Conservation (phyloP, 2,888 invertebrate species). For the Drosophila lacicola region DNA sequence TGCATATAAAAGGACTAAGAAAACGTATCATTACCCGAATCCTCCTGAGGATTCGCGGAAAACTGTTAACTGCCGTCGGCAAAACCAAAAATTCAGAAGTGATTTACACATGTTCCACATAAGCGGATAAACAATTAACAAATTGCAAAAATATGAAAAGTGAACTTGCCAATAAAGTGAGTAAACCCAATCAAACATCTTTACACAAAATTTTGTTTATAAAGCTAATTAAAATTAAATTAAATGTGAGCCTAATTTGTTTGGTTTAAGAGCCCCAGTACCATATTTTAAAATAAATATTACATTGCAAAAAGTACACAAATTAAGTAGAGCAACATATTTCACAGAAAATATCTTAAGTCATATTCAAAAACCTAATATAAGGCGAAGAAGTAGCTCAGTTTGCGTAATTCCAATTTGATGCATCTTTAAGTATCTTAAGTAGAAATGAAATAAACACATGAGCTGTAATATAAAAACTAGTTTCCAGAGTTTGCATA, state of each 20-base stretch:
- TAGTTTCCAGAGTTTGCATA: background rate
- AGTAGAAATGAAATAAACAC: too few species aligned
- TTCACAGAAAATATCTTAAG: too few species aligned
- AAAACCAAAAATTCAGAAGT: conserved; percentile 14
- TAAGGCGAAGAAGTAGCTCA: background rate
- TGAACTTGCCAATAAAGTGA: conserved; percentile 14
- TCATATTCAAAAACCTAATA: too few species aligned
- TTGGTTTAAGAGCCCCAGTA: too few species aligned
- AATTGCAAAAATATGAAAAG: background rate
- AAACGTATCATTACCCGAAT: background rate
- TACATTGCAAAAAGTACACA: too few species aligned
- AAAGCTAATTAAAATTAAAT: too few species aligned
- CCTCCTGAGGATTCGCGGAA: conserved; percentile 3
- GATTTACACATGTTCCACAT: conserved; percentile 11
- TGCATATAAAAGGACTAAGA: background rate
- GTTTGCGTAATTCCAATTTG: too few species aligned
- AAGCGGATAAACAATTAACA: conserved; percentile 24
- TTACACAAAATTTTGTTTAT: too few species aligned
- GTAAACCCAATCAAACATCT: conserved; percentile 1
- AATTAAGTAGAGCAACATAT: too few species aligned
- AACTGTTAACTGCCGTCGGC: conserved; percentile 34
- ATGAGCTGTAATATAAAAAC: too few species aligned
- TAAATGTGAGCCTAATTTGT: too few species aligned
- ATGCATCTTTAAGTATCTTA: background rate
- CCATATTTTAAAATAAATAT: too few species aligned